Base-by-base conservation (phyloP, 2,113 vertebrate genomes). In the Alethe castanea region DNA sequence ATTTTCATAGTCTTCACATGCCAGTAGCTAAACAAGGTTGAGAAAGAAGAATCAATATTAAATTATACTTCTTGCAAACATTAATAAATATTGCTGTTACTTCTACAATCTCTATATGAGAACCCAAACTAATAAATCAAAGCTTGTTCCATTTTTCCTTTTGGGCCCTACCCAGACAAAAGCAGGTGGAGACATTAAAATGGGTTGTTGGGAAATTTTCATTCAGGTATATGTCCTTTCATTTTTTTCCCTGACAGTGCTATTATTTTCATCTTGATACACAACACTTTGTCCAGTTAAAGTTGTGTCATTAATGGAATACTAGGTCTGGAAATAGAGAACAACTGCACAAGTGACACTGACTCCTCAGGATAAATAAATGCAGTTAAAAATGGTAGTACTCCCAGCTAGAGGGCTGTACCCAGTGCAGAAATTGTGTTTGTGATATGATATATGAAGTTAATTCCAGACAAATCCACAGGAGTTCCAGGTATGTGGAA, bases 1-100 rank as follows among this genome's bases (percentile, higher is more conserved):
- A 57, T 61, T 95, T 94, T 86, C 81, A 79, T 70, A 71, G 88
- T 86, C 57, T 84, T 79, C 28, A 64, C 73, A 66, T 70, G 73
- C 66, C 80, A 69, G 60, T 64, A 92, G 54, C 87, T 94, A 85
- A 96, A 95, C 26, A 82, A 85, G 65, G 60, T 36, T 47, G 64
- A 64, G 65, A 36, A 78, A 88, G 53, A 76, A 90, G 82, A 94
- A 95, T 93, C 92, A 93, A 91, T 96, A 95, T 93, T 92, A 94
- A 95, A 94, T 95, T 94, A 76, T 48, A 36, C n/a, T 91, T 53
- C 88, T 88, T 91, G 48, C 53, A 94, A 86, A 71, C 42, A 87
- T 78, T 85, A 94, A 94, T 96, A 96, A 94, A 94, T 94, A 86
- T 56, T 73, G 48, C 45, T 81, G 53, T 94, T 94, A 60, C 26